These are phyloP conservation scores for Odontesthes bonariensis DNA, from an alignment of 2,113 vertebrate species.

Conservation along the genomic window DNA sequence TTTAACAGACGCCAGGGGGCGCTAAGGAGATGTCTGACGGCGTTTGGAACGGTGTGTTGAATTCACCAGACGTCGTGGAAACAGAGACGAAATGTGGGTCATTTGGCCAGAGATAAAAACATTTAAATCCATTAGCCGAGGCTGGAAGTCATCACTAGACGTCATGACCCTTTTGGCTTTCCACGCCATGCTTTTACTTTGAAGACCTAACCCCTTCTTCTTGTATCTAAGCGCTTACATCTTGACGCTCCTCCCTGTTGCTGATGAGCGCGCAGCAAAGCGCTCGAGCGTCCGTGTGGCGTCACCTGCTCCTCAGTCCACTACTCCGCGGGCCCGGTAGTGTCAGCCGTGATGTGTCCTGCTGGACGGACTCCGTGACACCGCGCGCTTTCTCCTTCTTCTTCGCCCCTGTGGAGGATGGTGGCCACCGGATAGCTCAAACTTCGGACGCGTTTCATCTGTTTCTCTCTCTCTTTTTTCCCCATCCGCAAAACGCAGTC, in stretches of 20 bases:
- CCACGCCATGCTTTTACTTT: constrained; percentile 45
- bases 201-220: neutral
- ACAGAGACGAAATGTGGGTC: too few relatives aligned
- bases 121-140: too few relatives aligned
- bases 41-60: too few relatives aligned
- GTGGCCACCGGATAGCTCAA: constrained; percentile 56
- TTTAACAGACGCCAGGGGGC: too few relatives aligned
- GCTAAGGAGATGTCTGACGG: too few relatives aligned
- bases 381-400: constrained; percentile 14
- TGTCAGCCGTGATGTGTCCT: constrained; percentile 6
- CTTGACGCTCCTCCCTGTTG: constrained; percentile 47
- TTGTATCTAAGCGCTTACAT: neutral
- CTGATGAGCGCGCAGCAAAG: constrained; percentile 33
- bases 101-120: too few relatives aligned
- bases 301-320: neutral
- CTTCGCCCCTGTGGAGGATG: constrained; percentile 47
- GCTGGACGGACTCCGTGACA: constrained; percentile 25
- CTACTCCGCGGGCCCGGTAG: constrained; percentile 7
- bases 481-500: constrained; percentile 36
- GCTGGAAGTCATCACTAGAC: too few relatives aligned
- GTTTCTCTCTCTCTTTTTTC: neutral
- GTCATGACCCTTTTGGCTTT: neutral
- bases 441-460: constrained; percentile 38
- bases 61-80: too few relatives aligned
- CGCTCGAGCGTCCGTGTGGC: constrained; percentile 19